Conservation (phyloP, 1,140 invertebrate genomes). For the Musca vetustissima region DNA sequence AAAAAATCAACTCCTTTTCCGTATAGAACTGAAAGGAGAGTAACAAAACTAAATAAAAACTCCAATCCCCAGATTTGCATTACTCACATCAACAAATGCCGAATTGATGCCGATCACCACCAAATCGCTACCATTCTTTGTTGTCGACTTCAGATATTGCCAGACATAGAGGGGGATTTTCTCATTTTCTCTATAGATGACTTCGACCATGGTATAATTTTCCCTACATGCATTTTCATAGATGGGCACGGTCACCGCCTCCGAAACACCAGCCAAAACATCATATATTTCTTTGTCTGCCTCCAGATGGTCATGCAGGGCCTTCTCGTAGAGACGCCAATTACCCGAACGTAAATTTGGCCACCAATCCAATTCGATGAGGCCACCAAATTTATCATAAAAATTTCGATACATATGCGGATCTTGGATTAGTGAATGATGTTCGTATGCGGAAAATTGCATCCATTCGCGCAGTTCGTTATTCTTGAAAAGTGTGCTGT, state of each 20-base stretch:
- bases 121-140: background rate
- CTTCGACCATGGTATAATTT: no score
- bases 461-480: background rate
- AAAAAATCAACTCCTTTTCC: background rate
- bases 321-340: background rate
- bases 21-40: background rate
- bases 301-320: no score
- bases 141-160: background rate
- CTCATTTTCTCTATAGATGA: background rate
- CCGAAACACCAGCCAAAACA: background rate
- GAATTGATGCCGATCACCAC: background rate
- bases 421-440: background rate
- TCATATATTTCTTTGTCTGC: no score
- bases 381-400: background rate
- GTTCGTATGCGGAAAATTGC: background rate
- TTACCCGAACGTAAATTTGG: background rate
- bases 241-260: background rate
- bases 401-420: background rate
- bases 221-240: no score
- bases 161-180: background rate
- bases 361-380: background rate
- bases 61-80: background rate
- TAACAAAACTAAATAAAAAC: background rate
- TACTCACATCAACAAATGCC: background rate
- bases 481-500: no score